Base-by-base conservation (phyloP, 1,140 invertebrate species). In the Doryteuthis pealeii region DNA sequence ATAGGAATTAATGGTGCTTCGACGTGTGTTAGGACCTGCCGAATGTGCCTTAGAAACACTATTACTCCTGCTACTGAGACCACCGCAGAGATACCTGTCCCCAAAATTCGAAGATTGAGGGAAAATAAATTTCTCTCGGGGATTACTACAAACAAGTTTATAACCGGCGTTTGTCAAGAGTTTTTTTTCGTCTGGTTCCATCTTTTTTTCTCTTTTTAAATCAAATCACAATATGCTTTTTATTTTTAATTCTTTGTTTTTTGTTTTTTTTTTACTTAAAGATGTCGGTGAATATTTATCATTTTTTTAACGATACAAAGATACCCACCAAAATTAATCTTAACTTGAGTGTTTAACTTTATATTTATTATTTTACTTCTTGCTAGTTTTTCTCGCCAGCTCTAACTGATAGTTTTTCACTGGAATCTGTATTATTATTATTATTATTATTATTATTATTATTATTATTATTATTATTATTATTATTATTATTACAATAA, bases 1-100 rank as follows among this genome's bases (percentile, higher is more conserved):
- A 76, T 84, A 84, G 14, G 84, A 84, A 71, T 84, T 80, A 33
- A 83, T 85, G 26, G 83, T 83, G 70, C 82, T 83, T 15, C 83
- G 73, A 35, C 83, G 78, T 28, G 54, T 1, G 6, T 18, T 18
- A 5, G 18, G 2, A 14, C 26, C 22, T 12, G 18, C 54, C 5
- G 54, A 62, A 5, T 8, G 18, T 5, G 22, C 6, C 6, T 1
- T 62, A 1, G 54, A 22, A 22, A 28, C 54, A n/a, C 26, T 62
- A 5, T 5, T 62, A 22, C 18, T 62, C 22, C 26, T 62, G 26
- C 26, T 62, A 22, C 18, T n/a, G 18, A 5, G 10, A 15, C 18
- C 26, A 8, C 26, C 26, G 6, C 22, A 62, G 26, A 22, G 18
- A 22, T 28, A 62, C 5, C 54, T 28, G 54, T 62, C 54, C 5